Conservation (phyloP, 2,113 vertebrate genomes). For the Melanerpes aurifrons region DNA sequence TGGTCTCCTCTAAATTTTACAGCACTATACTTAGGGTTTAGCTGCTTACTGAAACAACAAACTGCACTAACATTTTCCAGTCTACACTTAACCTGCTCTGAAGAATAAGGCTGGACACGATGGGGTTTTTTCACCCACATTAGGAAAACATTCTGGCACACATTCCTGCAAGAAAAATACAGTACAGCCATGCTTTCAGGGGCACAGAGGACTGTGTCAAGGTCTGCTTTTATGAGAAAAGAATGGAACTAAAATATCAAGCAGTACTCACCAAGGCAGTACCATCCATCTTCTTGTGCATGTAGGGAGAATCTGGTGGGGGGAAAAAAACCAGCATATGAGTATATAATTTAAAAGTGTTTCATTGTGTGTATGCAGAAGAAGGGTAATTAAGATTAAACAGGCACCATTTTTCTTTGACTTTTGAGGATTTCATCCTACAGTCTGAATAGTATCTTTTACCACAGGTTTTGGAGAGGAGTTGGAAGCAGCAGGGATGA, state of each 20-base stretch:
- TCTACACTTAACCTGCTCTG: background rate
- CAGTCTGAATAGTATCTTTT: background rate
- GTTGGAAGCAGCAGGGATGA: background rate
- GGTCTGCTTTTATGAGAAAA: background rate
- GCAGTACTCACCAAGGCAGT: background rate
- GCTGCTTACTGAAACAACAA: background rate
- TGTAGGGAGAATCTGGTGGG: background rate
- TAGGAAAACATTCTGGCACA: background rate
- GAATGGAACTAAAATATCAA: slow-evolving; percentile 31
- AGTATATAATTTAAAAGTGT: background rate
- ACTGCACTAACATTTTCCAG: background rate
- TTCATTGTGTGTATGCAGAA: background rate
- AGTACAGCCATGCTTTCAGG: background rate
- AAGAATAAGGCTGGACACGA: background rate
- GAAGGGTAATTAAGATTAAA: background rate
- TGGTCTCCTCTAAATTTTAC: background rate
- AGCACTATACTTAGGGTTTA: background rate
- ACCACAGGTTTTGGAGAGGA: background rate
- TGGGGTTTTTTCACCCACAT: background rate
- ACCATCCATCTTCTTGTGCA: background rate
- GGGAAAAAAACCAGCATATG: background rate
- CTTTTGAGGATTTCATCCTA: background rate
- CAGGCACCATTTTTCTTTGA: background rate
- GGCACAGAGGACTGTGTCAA: background rate
- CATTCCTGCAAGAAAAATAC: background rate